Evolutionary conservation across 2,113 vertebrate genomes (phyloP).

Genomic region (Podarcis raffonei): DNA sequence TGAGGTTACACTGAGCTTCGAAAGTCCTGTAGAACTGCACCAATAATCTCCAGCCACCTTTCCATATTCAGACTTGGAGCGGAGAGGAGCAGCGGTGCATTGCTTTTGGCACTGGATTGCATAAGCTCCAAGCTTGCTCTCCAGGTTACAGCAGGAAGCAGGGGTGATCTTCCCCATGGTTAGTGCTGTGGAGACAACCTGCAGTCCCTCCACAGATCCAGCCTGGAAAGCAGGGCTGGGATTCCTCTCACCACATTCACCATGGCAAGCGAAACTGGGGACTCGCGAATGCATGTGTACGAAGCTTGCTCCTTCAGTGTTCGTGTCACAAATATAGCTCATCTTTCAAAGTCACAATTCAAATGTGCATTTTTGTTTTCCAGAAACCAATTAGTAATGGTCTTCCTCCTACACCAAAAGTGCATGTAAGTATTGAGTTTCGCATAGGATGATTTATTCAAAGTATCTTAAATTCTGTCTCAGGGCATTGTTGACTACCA

Average conservation of each 20-base stretch:
- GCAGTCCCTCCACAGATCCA: neutral
- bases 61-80: neutral
- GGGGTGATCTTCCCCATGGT: neutral
- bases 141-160: neutral
- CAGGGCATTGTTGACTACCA: slow-evolving; percentile 6
- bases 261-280: neutral
- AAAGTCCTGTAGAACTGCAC: neutral
- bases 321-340: neutral
- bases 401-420: slow-evolving; percentile 97
- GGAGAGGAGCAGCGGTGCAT: neutral
- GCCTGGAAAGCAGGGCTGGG: neutral
- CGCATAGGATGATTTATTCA: slow-evolving; percentile 21
- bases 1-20: no score
- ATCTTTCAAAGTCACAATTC: slow-evolving; percentile 13
- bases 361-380: slow-evolving; percentile 57
- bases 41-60: neutral
- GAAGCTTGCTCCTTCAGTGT: neutral
- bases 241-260: neutral
- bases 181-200: neutral
- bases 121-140: neutral
- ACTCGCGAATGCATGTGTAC: neutral
- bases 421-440: slow-evolving; percentile 88
- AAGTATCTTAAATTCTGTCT: slow-evolving; percentile 15
- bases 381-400: slow-evolving; percentile 96
- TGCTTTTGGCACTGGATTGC: neutral